Percentiles rank a stretch among this genome's conserved stretches.
Evolutionary conservation across 2,888 invertebrate genomes (phyloP).

Genomic region (Leptinotarsa juncta): DNA sequence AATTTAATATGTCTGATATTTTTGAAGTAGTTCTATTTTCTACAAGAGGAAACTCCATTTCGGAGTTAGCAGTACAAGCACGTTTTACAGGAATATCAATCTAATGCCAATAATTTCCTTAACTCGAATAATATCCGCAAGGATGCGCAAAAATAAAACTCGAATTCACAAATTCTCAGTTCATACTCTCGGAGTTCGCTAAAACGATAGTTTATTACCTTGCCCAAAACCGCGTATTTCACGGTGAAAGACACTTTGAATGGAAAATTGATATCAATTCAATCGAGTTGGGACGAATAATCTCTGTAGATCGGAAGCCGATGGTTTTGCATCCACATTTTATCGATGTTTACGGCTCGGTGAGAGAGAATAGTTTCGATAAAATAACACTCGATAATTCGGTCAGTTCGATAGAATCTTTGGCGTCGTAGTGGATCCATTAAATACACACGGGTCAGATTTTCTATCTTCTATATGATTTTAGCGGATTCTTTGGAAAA

Average conservation of each 20-base stretch:
- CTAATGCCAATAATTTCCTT: background rate
- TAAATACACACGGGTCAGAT: no score
- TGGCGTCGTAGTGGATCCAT: background rate
- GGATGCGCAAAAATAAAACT: constrained; percentile 14
- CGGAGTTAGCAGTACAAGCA: no score
- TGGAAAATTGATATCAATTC: constrained; percentile 13
- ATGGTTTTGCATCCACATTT: background rate
- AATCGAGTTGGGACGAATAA: constrained; percentile 1
- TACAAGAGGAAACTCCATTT: no score
- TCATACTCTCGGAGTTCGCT: background rate
- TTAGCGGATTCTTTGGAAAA: no score
- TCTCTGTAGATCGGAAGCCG: constrained; percentile 9
- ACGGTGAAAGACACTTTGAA: background rate
- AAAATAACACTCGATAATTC: background rate
- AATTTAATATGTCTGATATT: no score
- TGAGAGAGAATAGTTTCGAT: background rate
- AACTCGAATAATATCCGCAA: constrained; percentile 5
- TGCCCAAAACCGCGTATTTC: background rate
- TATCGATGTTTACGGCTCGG: constrained; percentile 9
- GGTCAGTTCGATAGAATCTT: background rate
- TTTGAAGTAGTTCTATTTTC: no score
- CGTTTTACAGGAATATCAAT: no score
- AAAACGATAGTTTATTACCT: constrained; percentile 4
- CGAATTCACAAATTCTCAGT: background rate
- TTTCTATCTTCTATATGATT: no score